A percentile compares a stretch with the other conserved stretches of the same genome.
Conservation (phyloP, 2,888 invertebrate species). For the Patella ulyssiponensis region DNA sequence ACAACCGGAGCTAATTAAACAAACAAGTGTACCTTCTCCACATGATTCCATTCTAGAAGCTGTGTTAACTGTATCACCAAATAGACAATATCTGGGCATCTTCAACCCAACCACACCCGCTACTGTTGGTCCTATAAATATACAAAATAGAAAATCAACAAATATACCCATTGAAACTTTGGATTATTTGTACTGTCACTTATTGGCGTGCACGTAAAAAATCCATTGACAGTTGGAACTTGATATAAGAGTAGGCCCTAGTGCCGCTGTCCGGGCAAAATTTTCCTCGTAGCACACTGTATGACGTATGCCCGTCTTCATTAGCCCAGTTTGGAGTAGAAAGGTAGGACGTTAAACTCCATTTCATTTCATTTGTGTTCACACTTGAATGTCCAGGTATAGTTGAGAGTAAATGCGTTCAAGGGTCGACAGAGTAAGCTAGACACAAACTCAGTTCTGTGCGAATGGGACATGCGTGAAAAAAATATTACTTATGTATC, state of each 20-base stretch:
- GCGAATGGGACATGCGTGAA: no score
- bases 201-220: no score
- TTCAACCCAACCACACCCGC: background rate
- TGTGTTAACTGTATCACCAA: background rate
- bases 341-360: no score
- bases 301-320: no score
- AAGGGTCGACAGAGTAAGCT: no score
- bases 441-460: no score
- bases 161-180: background rate
- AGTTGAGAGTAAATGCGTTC: no score
- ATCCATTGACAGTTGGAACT: background rate
- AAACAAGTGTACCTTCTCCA: background rate
- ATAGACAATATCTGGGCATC: conserved; percentile 6
- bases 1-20: background rate
- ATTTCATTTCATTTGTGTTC: no score
- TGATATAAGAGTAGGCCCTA: background rate
- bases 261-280: background rate
- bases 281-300: no score
- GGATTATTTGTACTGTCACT: background rate
- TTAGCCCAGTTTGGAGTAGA: no score
- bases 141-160: background rate
- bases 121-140: background rate
- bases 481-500: no score
- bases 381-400: no score
- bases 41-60: conserved; percentile 1